These are phyloP conservation scores for Nematostella vectensis DNA, from an alignment of 92 coral and sea anemone species.

Conservation along the genomic window DNA sequence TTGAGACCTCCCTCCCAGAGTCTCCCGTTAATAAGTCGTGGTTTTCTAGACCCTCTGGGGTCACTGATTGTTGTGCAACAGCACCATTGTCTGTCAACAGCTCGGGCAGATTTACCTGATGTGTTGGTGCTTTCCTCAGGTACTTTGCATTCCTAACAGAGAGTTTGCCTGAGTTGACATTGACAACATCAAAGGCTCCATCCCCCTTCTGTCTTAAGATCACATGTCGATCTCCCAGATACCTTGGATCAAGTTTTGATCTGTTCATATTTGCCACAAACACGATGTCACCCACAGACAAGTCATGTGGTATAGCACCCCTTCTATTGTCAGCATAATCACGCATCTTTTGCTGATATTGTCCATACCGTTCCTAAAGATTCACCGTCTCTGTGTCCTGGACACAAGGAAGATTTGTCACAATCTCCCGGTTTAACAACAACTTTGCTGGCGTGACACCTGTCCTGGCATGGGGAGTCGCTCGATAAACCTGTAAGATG, in stretches of 20 bases:
- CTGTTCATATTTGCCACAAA: constrained; percentile 23
- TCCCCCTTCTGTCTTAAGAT: constrained; percentile 16
- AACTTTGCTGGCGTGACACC: constrained; percentile 22
- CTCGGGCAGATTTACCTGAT: no score
- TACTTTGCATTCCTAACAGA: constrained; percentile 19
- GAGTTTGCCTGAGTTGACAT: constrained; percentile 9
- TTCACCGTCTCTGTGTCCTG: background rate
- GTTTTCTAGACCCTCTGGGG: no score
- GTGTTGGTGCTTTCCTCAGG: background rate
- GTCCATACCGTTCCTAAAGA: constrained; percentile 10
- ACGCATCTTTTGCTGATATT: constrained; percentile 20
- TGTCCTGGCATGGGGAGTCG: constrained; percentile 25
- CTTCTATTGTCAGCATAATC: constrained; percentile 2
- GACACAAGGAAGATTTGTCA: constrained; percentile 22
- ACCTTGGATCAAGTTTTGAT: no score
- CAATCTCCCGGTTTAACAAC: constrained; percentile 29
- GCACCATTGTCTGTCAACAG: no score
- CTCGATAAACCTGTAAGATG: no score
- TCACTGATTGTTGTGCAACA: no score
- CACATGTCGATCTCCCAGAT: constrained; percentile 9
- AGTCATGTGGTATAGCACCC: constrained; percentile 7
- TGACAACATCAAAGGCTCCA: no score
- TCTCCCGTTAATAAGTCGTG: no score
- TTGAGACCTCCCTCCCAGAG: no score
- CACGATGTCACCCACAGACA: constrained; percentile 20